Evolutionary conservation across 2,888 invertebrate species (phyloP).

Genomic region (Trachelus tabidus): DNA sequence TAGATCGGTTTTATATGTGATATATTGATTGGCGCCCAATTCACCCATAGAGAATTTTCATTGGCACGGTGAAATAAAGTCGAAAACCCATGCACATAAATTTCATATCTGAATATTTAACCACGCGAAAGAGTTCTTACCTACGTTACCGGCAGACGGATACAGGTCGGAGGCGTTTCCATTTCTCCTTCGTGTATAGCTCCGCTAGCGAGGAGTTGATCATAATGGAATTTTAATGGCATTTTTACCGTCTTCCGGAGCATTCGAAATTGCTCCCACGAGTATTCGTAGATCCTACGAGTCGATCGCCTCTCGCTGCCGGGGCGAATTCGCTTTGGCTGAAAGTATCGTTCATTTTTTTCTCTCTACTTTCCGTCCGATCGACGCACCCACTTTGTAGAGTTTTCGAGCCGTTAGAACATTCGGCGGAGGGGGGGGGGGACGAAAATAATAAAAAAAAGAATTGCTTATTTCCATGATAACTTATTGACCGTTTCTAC

Average conservation of each 20-base stretch:
- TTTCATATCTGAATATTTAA: constrained; percentile 32
- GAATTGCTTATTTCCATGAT: neutral
- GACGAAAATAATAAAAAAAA: neutral
- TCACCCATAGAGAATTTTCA: neutral
- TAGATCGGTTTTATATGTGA: neutral
- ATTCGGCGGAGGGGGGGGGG: neutral
- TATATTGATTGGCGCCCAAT: neutral
- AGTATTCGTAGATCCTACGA: constrained; percentile 17
- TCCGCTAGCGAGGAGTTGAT: constrained; percentile 37
- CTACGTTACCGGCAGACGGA: neutral
- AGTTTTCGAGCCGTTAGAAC: constrained; percentile 8
- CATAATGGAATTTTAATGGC: constrained; percentile 58
- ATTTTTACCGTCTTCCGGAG: constrained; percentile 44
- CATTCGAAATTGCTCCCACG: constrained; percentile 45
- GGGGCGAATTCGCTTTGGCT: neutral
- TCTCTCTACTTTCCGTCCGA: neutral
- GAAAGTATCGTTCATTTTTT: constrained; percentile 16
- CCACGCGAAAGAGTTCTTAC: constrained; percentile 17
- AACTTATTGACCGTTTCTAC: neutral
- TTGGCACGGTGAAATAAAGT: constrained; percentile 21
- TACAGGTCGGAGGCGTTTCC: constrained; percentile 9
- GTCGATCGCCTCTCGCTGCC: neutral
- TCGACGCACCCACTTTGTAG: neutral
- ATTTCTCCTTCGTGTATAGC: constrained; percentile 11
- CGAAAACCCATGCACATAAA: constrained; percentile 52